Evolutionary conservation across 2,797 vertebrate species (phyloP).

Genomic region (Forpus xanthops): DNA sequence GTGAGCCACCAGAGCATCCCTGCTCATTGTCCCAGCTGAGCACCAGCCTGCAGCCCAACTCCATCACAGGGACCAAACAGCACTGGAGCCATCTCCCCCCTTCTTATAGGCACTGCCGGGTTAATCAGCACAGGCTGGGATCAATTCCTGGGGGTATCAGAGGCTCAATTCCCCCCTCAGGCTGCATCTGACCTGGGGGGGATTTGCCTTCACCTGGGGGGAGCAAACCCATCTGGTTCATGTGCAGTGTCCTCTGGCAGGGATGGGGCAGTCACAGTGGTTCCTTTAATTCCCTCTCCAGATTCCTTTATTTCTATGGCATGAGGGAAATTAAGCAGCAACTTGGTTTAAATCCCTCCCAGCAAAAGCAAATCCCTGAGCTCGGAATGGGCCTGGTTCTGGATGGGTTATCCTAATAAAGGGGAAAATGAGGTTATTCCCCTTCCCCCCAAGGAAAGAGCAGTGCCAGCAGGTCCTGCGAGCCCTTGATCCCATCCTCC

Average conservation of each 20-base stretch:
- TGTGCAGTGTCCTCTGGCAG: background rate
- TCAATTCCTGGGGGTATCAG: background rate
- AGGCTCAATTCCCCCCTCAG: too few relatives aligned
- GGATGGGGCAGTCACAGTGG: background rate
- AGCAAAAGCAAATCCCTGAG: background rate
- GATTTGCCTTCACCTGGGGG: background rate
- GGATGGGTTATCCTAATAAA: background rate
- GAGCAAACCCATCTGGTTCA: background rate
- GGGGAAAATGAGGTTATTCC: background rate
- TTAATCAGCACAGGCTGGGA: background rate
- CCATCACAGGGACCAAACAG: background rate
- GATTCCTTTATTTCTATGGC: background rate
- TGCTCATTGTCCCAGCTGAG: accelerated
- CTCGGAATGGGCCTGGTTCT: background rate
- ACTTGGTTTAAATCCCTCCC: accelerated
- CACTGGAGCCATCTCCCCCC: accelerated
- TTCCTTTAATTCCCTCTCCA: background rate
- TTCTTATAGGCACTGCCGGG: background rate
- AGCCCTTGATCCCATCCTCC: background rate
- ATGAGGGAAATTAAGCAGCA: background rate
- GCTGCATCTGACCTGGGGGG: background rate
- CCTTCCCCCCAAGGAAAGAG: background rate
- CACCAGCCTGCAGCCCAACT: background rate
- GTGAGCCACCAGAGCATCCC: background rate
- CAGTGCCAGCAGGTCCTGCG: background rate